Evolutionary conservation across 2,888 invertebrate species (phyloP).

Genomic region (Metalampra italica): DNA sequence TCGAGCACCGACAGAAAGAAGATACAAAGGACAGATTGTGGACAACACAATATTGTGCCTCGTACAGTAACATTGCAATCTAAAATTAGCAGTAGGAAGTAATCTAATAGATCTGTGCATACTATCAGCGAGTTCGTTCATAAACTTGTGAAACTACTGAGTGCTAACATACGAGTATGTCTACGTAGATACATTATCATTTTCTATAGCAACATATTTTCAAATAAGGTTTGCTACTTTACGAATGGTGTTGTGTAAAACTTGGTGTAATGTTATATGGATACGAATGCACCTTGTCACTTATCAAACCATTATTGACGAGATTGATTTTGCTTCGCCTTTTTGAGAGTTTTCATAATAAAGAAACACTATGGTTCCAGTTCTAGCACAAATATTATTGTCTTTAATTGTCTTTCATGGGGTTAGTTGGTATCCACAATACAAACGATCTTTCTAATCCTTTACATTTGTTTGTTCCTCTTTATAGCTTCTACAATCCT

Average conservation of each 20-base stretch:
- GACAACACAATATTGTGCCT: constrained; percentile 17
- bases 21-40: constrained; percentile 14
- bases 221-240: not conserved
- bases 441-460: too few species aligned
- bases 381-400: too few species aligned
- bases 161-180: constrained; percentile 40
- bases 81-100: constrained; percentile 15
- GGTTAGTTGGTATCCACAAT: too few species aligned
- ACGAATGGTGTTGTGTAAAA: not conserved
- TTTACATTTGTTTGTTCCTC: too few species aligned
- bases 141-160: constrained; percentile 30
- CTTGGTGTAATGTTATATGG: too few species aligned
- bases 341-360: too few species aligned
- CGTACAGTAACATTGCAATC: constrained; percentile 11
- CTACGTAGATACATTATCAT: constrained; percentile 30
- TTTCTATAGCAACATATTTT: constrained; percentile 26
- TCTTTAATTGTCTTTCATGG: too few species aligned
- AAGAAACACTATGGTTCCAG: too few species aligned
- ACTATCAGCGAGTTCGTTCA: constrained; percentile 21
- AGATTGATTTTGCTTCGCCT: too few species aligned
- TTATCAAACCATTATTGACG: too few species aligned
- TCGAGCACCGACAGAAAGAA: constrained; percentile 17
- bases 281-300: too few species aligned
- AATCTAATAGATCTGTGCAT: constrained; percentile 28
- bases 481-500: too few species aligned